Evolutionary conservation across 1,140 invertebrate genomes (phyloP).

Genomic region (Trachymyrmex cornetzi): DNA sequence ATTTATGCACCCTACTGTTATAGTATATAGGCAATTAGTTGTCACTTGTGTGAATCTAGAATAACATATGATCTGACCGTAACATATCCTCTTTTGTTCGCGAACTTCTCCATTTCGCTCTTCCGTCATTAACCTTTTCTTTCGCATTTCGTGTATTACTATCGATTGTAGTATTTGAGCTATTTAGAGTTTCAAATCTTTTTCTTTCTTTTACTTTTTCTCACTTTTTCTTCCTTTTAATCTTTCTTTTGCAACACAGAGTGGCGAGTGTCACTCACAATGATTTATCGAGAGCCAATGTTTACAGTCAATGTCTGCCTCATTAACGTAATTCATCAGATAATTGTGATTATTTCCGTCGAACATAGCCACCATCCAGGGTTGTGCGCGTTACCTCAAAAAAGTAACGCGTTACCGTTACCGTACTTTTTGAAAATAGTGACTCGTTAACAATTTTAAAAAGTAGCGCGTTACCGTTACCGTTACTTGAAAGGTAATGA

Average conservation of each 20-base stretch:
- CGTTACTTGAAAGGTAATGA: too few relatives aligned
- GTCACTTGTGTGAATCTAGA: slow-evolving; percentile 27
- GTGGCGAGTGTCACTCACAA: background rate
- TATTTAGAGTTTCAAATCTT: background rate
- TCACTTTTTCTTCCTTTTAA: background rate
- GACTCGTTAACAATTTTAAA: too few relatives aligned
- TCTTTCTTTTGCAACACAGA: background rate
- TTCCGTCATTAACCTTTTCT: slow-evolving; percentile 26
- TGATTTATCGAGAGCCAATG: slow-evolving; percentile 4
- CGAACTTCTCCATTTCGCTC: background rate
- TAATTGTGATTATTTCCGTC: background rate
- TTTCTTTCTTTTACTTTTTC: background rate
- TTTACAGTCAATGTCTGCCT: background rate
- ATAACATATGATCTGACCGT: slow-evolving; percentile 18
- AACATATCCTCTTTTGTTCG: slow-evolving; percentile 5
- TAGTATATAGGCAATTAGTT: slow-evolving; percentile 31
- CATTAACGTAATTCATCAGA: background rate
- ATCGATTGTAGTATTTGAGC: slow-evolving; percentile 23
- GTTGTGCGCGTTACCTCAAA: too few relatives aligned
- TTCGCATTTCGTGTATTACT: background rate
- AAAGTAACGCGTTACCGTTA: too few relatives aligned
- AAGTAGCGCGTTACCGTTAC: too few relatives aligned
- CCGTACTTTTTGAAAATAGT: too few relatives aligned
- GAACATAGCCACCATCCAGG: background rate
- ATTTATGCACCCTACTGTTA: background rate